Percentiles rank a stretch among this genome's conserved stretches.
phyloP scores from a whole-genome alignment of 2,888 invertebrate species.

The Mycalesis mineus region DNA sequence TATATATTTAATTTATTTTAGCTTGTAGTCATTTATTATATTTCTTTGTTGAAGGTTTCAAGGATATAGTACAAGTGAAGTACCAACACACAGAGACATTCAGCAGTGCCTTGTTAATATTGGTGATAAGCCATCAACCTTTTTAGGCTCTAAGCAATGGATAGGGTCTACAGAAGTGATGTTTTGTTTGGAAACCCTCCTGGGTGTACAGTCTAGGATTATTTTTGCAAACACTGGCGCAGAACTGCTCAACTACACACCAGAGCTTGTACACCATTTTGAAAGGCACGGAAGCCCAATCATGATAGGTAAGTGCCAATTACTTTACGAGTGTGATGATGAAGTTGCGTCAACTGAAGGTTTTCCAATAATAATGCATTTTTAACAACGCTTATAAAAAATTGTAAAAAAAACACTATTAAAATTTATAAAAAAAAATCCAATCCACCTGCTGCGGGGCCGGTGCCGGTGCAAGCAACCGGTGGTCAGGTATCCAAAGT shows the following conservation, averaged over 20 bases:
- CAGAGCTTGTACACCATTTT: conserved; percentile 94
- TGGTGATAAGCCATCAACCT: conserved; percentile 92
- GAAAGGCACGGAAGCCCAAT: conserved; percentile 95
- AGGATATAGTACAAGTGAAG: conserved; percentile 85
- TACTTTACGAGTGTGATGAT: no score
- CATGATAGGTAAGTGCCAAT: conserved; percentile 90
- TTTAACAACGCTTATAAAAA: no score
- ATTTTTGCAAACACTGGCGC: conserved; percentile 90
- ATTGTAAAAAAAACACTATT: no score
- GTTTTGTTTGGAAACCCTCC: conserved; percentile 90
- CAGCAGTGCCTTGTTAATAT: conserved; percentile 96
- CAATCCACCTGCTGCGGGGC: no score
- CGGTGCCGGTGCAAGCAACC: no score
- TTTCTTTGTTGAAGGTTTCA: conserved; percentile 77
- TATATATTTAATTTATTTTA: no score
- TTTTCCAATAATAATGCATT: no score
- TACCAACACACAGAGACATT: conserved; percentile 91
- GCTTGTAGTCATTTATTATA: conserved; percentile 13
- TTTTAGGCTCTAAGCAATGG: conserved; percentile 96
- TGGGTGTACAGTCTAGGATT: conserved; percentile 88
- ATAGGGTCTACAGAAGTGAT: conserved; percentile 98
- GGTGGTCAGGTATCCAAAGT: no score
- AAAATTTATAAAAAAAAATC: no score
- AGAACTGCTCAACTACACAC: conserved; percentile 87
- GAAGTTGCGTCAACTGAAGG: no score